Evolutionary conservation across 2,797 vertebrate genomes (phyloP), one percentile per base, ranked within the genome.

Genomic region (Myioborus melanocephalus): DNA sequence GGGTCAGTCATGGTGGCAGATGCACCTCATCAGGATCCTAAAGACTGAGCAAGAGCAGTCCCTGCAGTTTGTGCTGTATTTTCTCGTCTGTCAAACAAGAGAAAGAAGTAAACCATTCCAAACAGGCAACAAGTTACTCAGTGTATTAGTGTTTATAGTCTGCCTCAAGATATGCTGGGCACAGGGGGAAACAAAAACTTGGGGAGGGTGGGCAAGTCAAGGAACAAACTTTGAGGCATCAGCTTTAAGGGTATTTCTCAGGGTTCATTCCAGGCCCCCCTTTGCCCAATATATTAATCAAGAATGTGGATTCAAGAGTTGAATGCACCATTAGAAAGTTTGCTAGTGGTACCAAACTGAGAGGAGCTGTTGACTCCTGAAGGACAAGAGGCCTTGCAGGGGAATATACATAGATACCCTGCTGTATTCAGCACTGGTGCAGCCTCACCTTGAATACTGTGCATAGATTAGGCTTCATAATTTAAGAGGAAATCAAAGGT

Each of bases 181-280:
- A 10, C 11, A 32, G 5, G 2, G 1, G 6, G 8, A 19, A 47
- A 8, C 1, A 68, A 82, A 69, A 37, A 10, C 30, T 5, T 9
- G 4, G 3, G 9, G 6, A 20, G 8, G 6, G 3, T 37, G 3
- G 7, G 9, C 4, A 16, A 68, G 43, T 19, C 65, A 22, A 49
- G 10, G 53, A 64, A 37, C 41, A 49, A 49, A 52, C 79, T 75
- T 34, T 44, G 63, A 89, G 37, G 22, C 30, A 56, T 60, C 53
- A 79, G 0, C 7, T 56, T 82, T 34, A 53, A 57, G 65, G 15
- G 3, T 39, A 23, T 28, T 82, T 53, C 28, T 59, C 44, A 55
- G 15, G 5, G 30, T 28, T 85, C 21, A 50, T 70, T 65, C 39
- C 16, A 85, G 30, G 19, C 7, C 8, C 21, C 6, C 7, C 55